A percentile compares a stretch with the other conserved stretches of the same genome.
These are phyloP conservation scores for Eublepharis macularius DNA, from an alignment of 2,113 vertebrate genomes.

Conservation along the genomic window DNA sequence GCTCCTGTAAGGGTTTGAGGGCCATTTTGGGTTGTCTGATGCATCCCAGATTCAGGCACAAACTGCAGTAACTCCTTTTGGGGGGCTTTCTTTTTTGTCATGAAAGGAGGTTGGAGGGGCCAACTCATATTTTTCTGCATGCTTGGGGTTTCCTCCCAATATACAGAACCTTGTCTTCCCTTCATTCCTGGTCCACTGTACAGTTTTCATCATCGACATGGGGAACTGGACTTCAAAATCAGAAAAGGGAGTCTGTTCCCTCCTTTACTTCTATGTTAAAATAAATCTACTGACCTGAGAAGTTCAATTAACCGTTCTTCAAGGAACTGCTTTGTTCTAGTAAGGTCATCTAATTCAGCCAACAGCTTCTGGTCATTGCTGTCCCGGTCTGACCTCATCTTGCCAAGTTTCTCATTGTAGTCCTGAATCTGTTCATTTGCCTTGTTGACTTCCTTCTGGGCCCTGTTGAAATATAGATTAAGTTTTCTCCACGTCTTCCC, in stretches of 20 bases:
- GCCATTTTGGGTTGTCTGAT: no score
- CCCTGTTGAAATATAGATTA: slow-evolving; percentile 71
- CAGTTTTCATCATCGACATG: no score
- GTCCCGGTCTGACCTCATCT: slow-evolving; percentile 77
- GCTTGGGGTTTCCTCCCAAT: no score
- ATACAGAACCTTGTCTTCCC: no score
- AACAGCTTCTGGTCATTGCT: slow-evolving; percentile 81
- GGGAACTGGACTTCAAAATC: no score
- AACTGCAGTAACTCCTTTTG: no score
- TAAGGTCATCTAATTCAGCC: slow-evolving; percentile 91
- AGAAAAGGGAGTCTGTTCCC: not conserved
- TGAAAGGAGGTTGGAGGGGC: no score
- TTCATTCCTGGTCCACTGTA: no score
- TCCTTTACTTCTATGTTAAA: not conserved
- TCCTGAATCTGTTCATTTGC: slow-evolving; percentile 78
- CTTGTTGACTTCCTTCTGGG: slow-evolving; percentile 76
- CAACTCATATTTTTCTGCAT: no score
- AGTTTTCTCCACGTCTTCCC: not conserved
- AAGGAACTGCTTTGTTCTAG: slow-evolving; percentile 90
- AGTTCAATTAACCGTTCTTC: slow-evolving; percentile 94
- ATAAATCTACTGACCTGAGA: slow-evolving; percentile 80
- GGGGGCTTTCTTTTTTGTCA: no score
- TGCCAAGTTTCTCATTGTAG: slow-evolving; percentile 79
- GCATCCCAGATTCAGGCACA: no score
- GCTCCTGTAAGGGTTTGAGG: no score